Conservation (phyloP, 2,797 vertebrate species). For the Aotus griseimembra region DNA sequence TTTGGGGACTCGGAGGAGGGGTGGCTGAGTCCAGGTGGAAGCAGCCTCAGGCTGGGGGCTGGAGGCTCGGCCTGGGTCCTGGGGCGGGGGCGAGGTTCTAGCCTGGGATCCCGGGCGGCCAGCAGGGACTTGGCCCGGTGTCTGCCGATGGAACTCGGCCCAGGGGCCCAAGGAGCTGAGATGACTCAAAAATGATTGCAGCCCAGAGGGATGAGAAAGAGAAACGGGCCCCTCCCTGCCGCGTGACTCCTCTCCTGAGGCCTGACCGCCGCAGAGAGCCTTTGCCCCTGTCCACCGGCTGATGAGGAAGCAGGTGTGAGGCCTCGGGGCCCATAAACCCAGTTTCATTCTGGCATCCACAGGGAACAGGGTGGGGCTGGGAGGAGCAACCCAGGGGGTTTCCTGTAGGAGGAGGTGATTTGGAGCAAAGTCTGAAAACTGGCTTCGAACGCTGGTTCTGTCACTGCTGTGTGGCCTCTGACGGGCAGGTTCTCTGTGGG, state of each 20-base stretch:
- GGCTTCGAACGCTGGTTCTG: background rate
- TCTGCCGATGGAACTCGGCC: too few species aligned
- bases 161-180: background rate
- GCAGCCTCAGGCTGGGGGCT: background rate
- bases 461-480: background rate
- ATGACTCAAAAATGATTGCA: too few species aligned
- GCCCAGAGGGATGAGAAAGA: too few species aligned
- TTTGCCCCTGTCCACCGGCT: background rate
- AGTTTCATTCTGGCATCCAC: background rate
- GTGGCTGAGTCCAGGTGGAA: background rate
- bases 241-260: background rate
- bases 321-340: background rate
- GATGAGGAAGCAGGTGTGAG: background rate
- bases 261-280: background rate
- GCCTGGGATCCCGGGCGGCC: background rate
- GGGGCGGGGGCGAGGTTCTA: background rate
- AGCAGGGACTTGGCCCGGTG: too few species aligned
- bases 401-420: background rate
- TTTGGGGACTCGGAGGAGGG: accelerated
- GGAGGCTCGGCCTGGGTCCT: background rate
- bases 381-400: background rate
- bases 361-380: background rate
- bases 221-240: background rate
- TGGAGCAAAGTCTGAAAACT: too few species aligned
- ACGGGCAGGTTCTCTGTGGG: background rate